A percentile compares a stretch with the other conserved stretches of the same genome.
Conservation (phyloP, 1,140 invertebrate genomes). For the Eurosta solidaginis region DNA sequence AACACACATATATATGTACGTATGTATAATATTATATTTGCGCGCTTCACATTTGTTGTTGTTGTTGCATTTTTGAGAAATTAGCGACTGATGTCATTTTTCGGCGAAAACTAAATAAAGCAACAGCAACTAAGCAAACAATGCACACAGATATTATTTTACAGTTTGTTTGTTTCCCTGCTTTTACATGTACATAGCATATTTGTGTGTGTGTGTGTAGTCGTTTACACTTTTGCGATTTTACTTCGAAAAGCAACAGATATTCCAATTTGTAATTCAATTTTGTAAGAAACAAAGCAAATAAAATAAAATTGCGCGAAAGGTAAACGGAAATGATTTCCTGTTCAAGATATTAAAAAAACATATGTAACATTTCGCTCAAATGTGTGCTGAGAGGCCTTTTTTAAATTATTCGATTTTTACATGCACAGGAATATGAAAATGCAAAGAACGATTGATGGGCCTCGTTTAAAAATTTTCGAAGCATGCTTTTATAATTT, state of each 20-base stretch:
- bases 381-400: no score
- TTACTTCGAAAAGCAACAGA: not conserved
- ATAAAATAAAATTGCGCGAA: no score
- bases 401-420: no score
- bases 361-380: not conserved
- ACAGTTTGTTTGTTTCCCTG: not conserved
- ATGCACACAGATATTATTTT: not conserved
- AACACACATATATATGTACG: not conserved
- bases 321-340: not conserved
- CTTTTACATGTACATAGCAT: not conserved
- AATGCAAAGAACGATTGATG: no score
- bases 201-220: not conserved
- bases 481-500: no score
- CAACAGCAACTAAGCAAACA: constrained; percentile 17
- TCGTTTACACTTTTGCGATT: not conserved
- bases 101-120: constrained; percentile 21
- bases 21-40: not conserved
- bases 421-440: no score
- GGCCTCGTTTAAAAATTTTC: no score
- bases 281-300: not conserved
- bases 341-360: not conserved
- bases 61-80: not conserved
- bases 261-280: not conserved
- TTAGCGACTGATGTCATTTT: constrained; percentile 23
- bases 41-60: not conserved